Evolutionary conservation across 2,888 invertebrate genomes (phyloP).

Genomic region (Phytoseiulus persimilis): DNA sequence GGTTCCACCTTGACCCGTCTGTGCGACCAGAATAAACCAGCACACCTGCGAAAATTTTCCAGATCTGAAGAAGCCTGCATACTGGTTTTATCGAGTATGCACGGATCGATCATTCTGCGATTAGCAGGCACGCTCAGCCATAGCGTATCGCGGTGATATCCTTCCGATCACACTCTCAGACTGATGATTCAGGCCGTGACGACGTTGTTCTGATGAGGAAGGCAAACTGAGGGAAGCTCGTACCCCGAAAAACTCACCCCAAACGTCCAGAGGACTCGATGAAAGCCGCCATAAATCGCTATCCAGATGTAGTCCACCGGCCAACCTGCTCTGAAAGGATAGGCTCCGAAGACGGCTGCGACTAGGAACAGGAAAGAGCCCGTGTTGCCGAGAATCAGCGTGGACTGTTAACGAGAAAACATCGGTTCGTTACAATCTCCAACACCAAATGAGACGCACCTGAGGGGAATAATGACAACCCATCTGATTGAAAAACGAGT

Average conservation of each 20-base stretch:
- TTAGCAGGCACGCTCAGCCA: too few species aligned
- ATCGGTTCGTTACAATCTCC: too few species aligned
- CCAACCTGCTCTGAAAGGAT: constrained; percentile 27
- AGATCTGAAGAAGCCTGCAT: background rate
- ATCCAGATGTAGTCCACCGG: constrained; percentile 22
- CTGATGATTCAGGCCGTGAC: too few species aligned
- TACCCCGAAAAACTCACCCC: background rate
- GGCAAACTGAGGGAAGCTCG: too few species aligned
- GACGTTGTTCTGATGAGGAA: too few species aligned
- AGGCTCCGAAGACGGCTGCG: constrained; percentile 8
- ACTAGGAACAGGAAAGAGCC: background rate
- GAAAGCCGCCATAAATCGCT: constrained; percentile 20
- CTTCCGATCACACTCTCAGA: too few species aligned
- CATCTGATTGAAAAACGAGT: too few species aligned
- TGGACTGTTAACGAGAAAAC: background rate
- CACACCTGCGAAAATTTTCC: background rate
- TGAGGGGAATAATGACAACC: too few species aligned
- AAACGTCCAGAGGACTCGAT: constrained; percentile 19
- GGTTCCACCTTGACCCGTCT: constrained; percentile 34
- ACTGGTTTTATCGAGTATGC: too few species aligned
- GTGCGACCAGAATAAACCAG: constrained; percentile 30
- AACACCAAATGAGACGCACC: too few species aligned
- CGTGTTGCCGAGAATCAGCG: background rate
- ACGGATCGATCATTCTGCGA: too few species aligned
- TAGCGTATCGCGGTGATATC: too few species aligned